Evolutionary conservation across 2,888 invertebrate species (phyloP), one percentile per base, ranked within the genome.

Genomic region (Xanthorhoe designata): DNA sequence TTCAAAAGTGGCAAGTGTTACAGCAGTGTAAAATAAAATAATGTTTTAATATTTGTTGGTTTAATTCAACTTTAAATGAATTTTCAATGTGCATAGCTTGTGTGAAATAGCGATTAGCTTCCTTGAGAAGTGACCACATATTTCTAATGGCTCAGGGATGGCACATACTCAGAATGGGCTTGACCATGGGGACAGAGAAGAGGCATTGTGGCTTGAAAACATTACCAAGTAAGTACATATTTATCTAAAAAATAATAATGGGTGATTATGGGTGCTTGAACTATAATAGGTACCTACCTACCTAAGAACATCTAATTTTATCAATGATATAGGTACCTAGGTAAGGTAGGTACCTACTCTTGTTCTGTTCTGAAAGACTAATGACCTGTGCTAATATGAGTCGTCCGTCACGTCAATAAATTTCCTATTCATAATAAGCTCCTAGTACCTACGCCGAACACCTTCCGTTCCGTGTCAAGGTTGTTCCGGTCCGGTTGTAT

Each of bases 1-100:
- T 89, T 90, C 88, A 86, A 92, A 92, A 92, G 86, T 87, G 82
- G 81, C 88, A 87, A 90, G 91, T 91, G 85, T 77, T 79, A 82
- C 80, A 78, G 77, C 74, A 78, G 75, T 73, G 74, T 72, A 78
- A 78, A 67, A 77, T 73, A 72, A 69, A 73, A 66, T 62, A 51
- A 24, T 50, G 51, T 68, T 66, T 53, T 55, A 60, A 59, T 29
- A 42, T 59, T 52, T 32, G 32, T 15, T 59, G 15, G 29, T 61
- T 32, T 35, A 29, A 50, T 56, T 67, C 47, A 61, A 52, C 19
- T 54, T 52, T 49, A 42, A 29, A 32, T 56, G 38, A 42, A 51
- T 64, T 29, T 10, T 42, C 45, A 53, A 68, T 70, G 69, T 59
- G 61, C 61, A 24, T 61, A 56, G 35, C 49, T 60, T 64, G 18